Percentiles rank a stretch among this genome's conserved stretches.
These are phyloP conservation scores for Drosophila nikananu DNA, from an alignment of 1,140 invertebrate species.

Conservation along the genomic window DNA sequence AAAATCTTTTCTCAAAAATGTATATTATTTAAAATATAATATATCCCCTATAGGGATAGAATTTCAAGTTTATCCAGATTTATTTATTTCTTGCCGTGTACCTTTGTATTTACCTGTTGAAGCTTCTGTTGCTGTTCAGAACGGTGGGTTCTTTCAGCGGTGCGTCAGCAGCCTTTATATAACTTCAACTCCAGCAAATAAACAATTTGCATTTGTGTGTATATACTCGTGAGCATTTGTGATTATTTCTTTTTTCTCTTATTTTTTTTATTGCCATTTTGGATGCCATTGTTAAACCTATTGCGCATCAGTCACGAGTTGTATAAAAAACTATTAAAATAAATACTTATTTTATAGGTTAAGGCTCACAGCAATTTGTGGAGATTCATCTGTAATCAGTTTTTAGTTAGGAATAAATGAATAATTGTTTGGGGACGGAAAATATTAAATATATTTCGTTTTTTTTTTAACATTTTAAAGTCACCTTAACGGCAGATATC, in stretches of 20 bases:
- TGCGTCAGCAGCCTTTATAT: constrained; percentile 36
- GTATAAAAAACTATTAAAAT: constrained; percentile 10
- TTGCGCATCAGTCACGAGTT: constrained; percentile 28
- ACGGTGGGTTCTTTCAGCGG: constrained; percentile 18
- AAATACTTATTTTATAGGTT: constrained; percentile 8
- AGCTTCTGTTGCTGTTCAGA: constrained; percentile 29
- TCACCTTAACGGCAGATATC: fast-evolving
- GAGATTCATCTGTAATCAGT: constrained; percentile 6
- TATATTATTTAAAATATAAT: neutral
- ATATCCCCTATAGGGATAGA: neutral
- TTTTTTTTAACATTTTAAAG: neutral
- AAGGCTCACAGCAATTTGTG: constrained; percentile 1
- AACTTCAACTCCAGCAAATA: constrained; percentile 25
- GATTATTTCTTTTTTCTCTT: constrained; percentile 15
- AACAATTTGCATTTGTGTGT: constrained; percentile 32
- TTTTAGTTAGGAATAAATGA: constrained; percentile 1
- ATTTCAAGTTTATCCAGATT: neutral
- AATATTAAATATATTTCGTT: neutral
- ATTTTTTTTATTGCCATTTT: constrained; percentile 10
- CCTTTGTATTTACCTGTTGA: neutral
- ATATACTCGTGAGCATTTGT: constrained; percentile 2
- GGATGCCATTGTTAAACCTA: constrained; percentile 1
- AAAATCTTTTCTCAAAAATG: neutral
- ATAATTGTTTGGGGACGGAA: neutral
- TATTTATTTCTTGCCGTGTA: neutral